Evolutionary conservation across 2,888 invertebrate genomes (phyloP), one percentile per base, ranked within the genome.

Genomic region (Ditula angustiorana): DNA sequence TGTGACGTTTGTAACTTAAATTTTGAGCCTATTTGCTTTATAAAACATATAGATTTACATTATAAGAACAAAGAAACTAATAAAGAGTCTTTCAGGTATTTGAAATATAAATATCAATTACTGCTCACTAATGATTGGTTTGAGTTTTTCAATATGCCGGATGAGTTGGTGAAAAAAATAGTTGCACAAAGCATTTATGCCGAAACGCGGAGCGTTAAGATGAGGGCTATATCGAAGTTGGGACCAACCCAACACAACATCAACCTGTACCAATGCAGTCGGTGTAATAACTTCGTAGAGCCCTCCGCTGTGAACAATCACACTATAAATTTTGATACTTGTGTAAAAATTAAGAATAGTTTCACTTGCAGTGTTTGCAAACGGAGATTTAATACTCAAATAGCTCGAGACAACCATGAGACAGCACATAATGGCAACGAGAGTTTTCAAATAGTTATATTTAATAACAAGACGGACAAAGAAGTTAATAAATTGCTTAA

Each of bases 311-410:
- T 64, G 11, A 2, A 3, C 7, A 21, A 53, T 21, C 64, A 64
- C n/a, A 26, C 59, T 5, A 16, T 28, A 2, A 59, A 64, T 23
- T 64, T 35, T 11, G 58, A 59, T 5, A 64, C 64, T 46, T 64
- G 64, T 10, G 11, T 53, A 1, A 59, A 23, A 47, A 46, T 64
- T 4, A 26, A 13, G 0, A 4, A 26, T 16, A 58, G 21, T 5
- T 26, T 49, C 7, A 7, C 21, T 0, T 64, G 58, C 24, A 13
- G 8, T 8, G 16, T 64, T n/a, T 64, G 64, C 13, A 26, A 53
- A 4, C 46, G 47, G 44, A 28, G 26, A 8, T 64, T 58, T 16
- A 53, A 46, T n/a, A 37, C 53, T 46, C 7, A 24, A 35, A 10
- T 26, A 2, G 35, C 59, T 13, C 24, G 33, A 46, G 35, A 53